These are phyloP conservation scores for Caenorhabditis doughertyi DNA, from an alignment of 2,888 invertebrate genomes.

Conservation along the genomic window DNA sequence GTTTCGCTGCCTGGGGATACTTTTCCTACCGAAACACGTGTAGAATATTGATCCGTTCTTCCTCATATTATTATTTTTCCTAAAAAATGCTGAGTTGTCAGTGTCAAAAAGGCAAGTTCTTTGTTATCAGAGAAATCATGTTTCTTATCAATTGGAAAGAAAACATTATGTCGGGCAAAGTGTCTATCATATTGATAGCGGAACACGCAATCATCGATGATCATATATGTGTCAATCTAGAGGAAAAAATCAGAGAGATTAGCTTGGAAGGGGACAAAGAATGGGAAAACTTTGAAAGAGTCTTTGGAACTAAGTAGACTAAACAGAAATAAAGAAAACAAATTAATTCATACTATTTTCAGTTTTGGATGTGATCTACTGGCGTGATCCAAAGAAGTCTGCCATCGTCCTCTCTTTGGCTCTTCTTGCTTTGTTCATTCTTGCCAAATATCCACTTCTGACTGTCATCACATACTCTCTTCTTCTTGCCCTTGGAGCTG, in stretches of 20 bases:
- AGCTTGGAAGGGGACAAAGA: neutral
- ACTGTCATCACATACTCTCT: constrained; percentile 93
- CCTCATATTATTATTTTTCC: constrained; percentile 13
- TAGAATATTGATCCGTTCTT: constrained; percentile 35
- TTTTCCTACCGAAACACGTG: constrained; percentile 40
- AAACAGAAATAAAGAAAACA: constrained; percentile 4
- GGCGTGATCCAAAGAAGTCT: constrained; percentile 96
- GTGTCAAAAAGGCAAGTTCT: constrained; percentile 58
- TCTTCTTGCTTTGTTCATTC: constrained; percentile 92
- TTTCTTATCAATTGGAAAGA: constrained; percentile 37
- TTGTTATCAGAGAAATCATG: neutral
- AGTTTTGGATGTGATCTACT: constrained; percentile 89
- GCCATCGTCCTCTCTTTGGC: constrained; percentile 94
- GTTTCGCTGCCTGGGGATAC: constrained; percentile 23
- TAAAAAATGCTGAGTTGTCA: constrained; percentile 48
- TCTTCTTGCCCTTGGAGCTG: constrained; percentile 90
- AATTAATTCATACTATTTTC: constrained; percentile 58
- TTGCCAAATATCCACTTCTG: constrained; percentile 86
- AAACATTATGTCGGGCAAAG: constrained; percentile 46
- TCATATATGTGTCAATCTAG: constrained; percentile 12
- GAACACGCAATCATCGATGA: constrained; percentile 10
- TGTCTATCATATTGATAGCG: constrained; percentile 27
- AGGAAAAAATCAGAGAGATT: neutral
- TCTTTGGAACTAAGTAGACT: neutral
- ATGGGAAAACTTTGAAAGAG: neutral